Conservation (phyloP, 2,113 vertebrate species). For the Sander lucioperca region DNA sequence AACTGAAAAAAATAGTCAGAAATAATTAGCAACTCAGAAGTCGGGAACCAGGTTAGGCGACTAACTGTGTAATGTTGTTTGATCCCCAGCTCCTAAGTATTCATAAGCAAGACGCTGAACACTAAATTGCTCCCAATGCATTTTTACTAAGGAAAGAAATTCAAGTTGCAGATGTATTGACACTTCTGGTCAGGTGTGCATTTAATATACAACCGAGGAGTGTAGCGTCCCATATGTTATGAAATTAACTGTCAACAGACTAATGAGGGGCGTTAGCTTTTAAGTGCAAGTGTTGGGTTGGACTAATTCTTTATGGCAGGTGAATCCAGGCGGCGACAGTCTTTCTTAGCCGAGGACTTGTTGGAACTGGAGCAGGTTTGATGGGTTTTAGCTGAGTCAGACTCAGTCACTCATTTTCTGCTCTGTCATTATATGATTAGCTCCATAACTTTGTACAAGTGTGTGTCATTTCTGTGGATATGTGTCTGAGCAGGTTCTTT, state of each 20-base stretch:
- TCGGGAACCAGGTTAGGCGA: not conserved
- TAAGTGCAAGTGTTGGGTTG: not conserved
- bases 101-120: not conserved
- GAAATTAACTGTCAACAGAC: not conserved
- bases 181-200: not conserved
- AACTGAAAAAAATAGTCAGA: not conserved
- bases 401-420: slow-evolving; percentile 10
- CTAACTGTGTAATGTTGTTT: not conserved
- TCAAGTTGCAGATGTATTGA: not conserved
- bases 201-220: not conserved
- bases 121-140: not conserved
- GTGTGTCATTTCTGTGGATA: slow-evolving; percentile 16
- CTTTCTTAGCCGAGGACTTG: slow-evolving; percentile 24
- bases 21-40: not conserved
- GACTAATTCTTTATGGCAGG: not conserved
- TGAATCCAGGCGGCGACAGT: not conserved
- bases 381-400: slow-evolving; percentile 60
- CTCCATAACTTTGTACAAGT: slow-evolving; percentile 9
- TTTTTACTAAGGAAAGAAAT: not conserved
- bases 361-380: slow-evolving; percentile 47
- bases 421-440: slow-evolving; percentile 59
- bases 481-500: slow-evolving; percentile 50
- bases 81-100: not conserved
- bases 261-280: not conserved
- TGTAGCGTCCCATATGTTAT: no score